Base-by-base conservation (phyloP, 2,888 invertebrate genomes). In the Ypsolopha scabrella region DNA sequence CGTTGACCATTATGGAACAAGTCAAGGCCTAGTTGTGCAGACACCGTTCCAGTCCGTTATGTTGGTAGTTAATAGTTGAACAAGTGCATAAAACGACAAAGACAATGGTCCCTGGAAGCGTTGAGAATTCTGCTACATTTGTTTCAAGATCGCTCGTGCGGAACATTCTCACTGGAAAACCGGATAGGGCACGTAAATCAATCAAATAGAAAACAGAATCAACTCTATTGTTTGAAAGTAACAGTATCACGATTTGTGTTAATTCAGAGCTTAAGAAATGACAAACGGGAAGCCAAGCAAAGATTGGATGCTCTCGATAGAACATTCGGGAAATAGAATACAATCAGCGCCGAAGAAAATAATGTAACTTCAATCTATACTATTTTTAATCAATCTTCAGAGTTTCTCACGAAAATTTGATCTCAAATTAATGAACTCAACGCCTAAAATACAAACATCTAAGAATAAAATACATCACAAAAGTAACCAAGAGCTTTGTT, bases 31-130 rank as follows among this genome's bases (percentile, higher is more conserved):
- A 72, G 65, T 72, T 78, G 75, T 78, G 73, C 76, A 72, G 75
- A 77, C 75, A 70, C 76, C 75, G 74, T 78, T 75, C 70, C 61
- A 62, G 64, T 60, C 77, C 78, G 78, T 76, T 79, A 79, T 63
- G 58, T 64, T 36, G 37, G 37, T 47, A 47, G 65, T 64, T 36
- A 14, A 13, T 47, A 47, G 65, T 58, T 61, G 61, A 65, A 62
- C 66, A 66, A 65, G 61, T 69, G 66, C 50, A 49, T 36, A 37
- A 57, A 57, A 65, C 65, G 61, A 54, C 64, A 67, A 70, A 71
- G 68, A 66, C 64, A 47, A 47, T 47, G 59, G 56, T 74, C 70
- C 68, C 74, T 64, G 72, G 68, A 72, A 75, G 70, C 69, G 73
- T 73, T 62, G 69, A 63, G 63, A 70, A 72, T 71, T 76, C 68